Evolutionary conservation across 2,888 invertebrate genomes (phyloP).

Genomic region (Ennomos erosarius): DNA sequence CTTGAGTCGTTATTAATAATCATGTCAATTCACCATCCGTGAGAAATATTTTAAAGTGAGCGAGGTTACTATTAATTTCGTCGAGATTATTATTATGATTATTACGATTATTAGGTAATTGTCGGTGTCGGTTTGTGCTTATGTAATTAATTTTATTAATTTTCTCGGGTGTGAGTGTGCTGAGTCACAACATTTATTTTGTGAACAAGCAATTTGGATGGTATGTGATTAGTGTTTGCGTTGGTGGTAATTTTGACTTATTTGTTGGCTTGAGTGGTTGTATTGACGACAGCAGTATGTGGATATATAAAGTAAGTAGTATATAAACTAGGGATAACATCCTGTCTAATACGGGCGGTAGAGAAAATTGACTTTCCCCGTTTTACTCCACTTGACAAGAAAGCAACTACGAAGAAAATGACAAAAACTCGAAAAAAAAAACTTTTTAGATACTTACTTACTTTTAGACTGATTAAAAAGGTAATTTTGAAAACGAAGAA

Average conservation of each 20-base stretch:
- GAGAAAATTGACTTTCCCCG: too few relatives aligned
- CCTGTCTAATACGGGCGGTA: too few relatives aligned
- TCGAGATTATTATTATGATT: slow-evolving; percentile 65
- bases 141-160: slow-evolving; percentile 74
- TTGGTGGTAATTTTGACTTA: slow-evolving; percentile 14
- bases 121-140: slow-evolving; percentile 70
- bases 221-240: slow-evolving; percentile 34
- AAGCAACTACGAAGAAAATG: too few relatives aligned
- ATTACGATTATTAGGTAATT: slow-evolving; percentile 78
- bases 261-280: slow-evolving; percentile 12
- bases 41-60: slow-evolving; percentile 76
- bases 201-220: slow-evolving; percentile 41
- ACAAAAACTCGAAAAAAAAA: too few relatives aligned
- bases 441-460: too few relatives aligned
- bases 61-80: slow-evolving; percentile 75
- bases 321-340: too few relatives aligned
- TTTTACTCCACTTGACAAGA: too few relatives aligned
- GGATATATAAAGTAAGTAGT: too few relatives aligned
- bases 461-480: too few relatives aligned
- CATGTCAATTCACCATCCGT: slow-evolving; percentile 75
- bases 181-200: slow-evolving; percentile 58
- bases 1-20: slow-evolving; percentile 74
- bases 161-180: slow-evolving; percentile 68
- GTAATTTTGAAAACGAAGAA: too few relatives aligned
- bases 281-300: background rate